Conservation (phyloP, 2,113 vertebrate genomes). For the Macroglossus sobrinus region DNA sequence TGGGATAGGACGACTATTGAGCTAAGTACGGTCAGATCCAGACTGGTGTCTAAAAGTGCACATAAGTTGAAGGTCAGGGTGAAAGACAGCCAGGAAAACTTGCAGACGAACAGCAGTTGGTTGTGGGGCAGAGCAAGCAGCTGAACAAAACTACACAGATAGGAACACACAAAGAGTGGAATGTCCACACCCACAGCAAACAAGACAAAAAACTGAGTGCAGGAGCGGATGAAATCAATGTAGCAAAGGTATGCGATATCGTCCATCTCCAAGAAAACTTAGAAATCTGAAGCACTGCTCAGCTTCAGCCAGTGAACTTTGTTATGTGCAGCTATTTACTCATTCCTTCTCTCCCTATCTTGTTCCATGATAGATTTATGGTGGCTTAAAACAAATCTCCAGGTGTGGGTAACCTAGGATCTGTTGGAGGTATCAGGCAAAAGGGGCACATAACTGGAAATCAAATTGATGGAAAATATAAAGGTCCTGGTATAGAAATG, state of each 20-base stretch:
- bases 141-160: not conserved
- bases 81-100: not conserved
- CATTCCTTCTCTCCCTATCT: not conserved
- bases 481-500: not conserved
- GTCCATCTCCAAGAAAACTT: not conserved
- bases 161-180: not conserved
- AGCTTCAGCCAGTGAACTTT: not conserved
- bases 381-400: not conserved
- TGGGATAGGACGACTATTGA: not conserved
- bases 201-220: not conserved
- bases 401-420: not conserved
- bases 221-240: not conserved
- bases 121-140: not conserved
- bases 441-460: not conserved
- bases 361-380: not conserved
- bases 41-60: not conserved
- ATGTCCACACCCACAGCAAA: not conserved
- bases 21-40: not conserved
- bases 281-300: not conserved
- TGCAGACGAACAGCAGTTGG: not conserved
- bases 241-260: not conserved
- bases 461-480: not conserved
- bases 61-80: not conserved
- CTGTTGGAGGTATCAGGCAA: not conserved
- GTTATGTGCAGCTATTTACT: not conserved